These are phyloP conservation scores for Triplophysa bombifrons DNA, from an alignment of 2,797 vertebrate genomes.

Conservation along the genomic window DNA sequence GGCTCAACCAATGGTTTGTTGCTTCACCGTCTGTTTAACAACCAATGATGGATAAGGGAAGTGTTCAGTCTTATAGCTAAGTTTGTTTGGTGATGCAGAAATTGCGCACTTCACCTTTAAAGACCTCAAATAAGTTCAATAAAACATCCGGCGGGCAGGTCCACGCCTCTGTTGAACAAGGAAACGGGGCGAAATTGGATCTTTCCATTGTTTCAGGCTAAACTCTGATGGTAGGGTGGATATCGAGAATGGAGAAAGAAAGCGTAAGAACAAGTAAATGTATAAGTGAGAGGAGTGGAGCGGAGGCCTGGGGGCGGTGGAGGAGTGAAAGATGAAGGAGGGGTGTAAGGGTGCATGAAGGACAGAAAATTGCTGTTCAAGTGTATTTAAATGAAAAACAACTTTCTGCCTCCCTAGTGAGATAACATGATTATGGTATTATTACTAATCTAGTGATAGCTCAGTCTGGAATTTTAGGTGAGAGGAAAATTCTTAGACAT, in stretches of 20 bases:
- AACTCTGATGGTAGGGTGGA: slow-evolving; percentile 25
- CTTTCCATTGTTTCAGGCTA: slow-evolving; percentile 22
- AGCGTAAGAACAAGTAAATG: not conserved
- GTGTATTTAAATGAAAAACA: slow-evolving; percentile 21
- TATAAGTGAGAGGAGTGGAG: slow-evolving; percentile 4
- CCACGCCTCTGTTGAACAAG: slow-evolving; percentile 18
- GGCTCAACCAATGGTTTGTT: not conserved
- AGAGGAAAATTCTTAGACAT: not conserved
- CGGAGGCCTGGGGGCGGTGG: slow-evolving; percentile 7
- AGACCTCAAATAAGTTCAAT: slow-evolving; percentile 13
- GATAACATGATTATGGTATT: slow-evolving; percentile 46
- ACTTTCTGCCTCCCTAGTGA: slow-evolving; percentile 38
- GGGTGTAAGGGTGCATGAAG: not conserved
- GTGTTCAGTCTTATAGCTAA: not conserved
- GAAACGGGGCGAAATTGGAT: slow-evolving; percentile 25
- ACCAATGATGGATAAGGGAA: not conserved
- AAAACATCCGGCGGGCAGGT: not conserved
- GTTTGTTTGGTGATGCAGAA: not conserved
- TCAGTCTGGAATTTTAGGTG: slow-evolving; percentile 15
- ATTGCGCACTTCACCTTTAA: not conserved
- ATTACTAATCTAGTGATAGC: slow-evolving; percentile 26
- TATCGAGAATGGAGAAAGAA: not conserved
- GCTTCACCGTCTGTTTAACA: not conserved
- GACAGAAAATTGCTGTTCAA: slow-evolving; percentile 25
- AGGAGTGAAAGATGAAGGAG: slow-evolving; percentile 28